Percentiles rank a stretch among this genome's conserved stretches.
Conservation (phyloP, 92 coral and sea anemone species). For the Montipora capitata region DNA sequence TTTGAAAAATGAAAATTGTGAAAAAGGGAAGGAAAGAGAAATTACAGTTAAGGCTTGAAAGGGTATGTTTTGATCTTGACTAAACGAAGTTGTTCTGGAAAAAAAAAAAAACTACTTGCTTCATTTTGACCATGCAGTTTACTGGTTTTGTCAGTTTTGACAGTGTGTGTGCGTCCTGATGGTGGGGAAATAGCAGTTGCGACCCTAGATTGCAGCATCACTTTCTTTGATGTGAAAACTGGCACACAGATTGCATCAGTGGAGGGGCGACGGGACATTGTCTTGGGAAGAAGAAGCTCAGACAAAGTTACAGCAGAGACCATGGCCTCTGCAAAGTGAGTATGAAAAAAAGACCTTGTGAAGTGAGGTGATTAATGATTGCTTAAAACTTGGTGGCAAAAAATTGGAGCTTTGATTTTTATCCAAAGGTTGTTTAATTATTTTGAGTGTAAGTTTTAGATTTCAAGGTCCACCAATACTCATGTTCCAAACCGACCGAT, state of each 20-base stretch:
- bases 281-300: slow-evolving; percentile 78
- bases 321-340: slow-evolving; percentile 92
- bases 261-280: slow-evolving; percentile 94
- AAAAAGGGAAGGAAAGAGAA: no score
- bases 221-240: slow-evolving; percentile 90
- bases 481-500: no score
- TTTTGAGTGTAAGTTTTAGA: no score
- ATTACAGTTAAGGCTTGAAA: no score
- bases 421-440: no score
- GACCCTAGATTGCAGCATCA: slow-evolving; percentile 91
- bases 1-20: no score
- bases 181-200: slow-evolving; percentile 95
- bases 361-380: no score
- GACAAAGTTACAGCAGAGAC: slow-evolving; percentile 94
- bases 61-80: no score
- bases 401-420: no score
- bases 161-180: slow-evolving; percentile 89
- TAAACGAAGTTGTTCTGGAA: no score
- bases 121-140: background rate
- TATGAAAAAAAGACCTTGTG: background rate
- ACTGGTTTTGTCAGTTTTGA: slow-evolving; percentile 74
- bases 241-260: slow-evolving; percentile 89
- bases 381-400: background rate
- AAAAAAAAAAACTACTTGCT: background rate
- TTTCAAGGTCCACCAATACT: no score